phyloP scores from a whole-genome alignment of 1,140 invertebrate genomes.

The Drosophila sechellia region DNA sequence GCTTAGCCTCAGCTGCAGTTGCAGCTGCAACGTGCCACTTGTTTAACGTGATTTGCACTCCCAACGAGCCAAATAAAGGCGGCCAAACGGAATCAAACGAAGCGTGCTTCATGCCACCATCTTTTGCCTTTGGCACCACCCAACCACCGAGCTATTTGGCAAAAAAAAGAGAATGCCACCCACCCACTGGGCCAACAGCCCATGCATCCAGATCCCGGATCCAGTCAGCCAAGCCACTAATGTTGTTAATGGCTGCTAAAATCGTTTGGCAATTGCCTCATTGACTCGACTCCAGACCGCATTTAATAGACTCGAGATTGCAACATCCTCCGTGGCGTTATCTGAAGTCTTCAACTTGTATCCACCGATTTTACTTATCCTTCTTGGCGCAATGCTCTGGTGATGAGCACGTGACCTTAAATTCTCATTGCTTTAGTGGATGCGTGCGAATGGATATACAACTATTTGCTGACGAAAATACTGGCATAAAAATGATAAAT shows the following conservation, averaged over 20 bases:
- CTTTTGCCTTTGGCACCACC: neutral
- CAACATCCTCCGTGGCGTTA: conserved; percentile 34
- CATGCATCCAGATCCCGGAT: neutral
- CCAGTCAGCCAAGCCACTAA: conserved; percentile 54
- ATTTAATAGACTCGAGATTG: conserved; percentile 63
- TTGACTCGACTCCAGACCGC: conserved; percentile 46
- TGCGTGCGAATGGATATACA: too few species aligned
- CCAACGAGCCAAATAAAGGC: conserved; percentile 60
- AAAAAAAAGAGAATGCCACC: neutral
- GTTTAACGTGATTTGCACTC: conserved; percentile 74
- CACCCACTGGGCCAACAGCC: neutral
- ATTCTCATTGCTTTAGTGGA: neutral
- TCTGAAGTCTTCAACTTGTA: conserved; percentile 5
- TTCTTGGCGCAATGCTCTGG: neutral
- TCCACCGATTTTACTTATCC: neutral
- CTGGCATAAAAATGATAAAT: too few species aligned
- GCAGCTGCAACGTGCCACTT: conserved; percentile 56
- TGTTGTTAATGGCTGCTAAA: conserved; percentile 76
- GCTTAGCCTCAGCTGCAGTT: conserved; percentile 30
- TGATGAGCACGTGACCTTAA: conserved; percentile 18
- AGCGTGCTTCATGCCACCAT: conserved; percentile 40
- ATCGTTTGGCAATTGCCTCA: conserved; percentile 78
- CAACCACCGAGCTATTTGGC: neutral
- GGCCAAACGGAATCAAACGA: conserved; percentile 42
- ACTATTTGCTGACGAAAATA: too few species aligned